A percentile compares a stretch with the other conserved stretches of the same genome.
These are phyloP conservation scores for Cryptotermes secundus DNA, from an alignment of 1,140 invertebrate species.

Conservation along the genomic window DNA sequence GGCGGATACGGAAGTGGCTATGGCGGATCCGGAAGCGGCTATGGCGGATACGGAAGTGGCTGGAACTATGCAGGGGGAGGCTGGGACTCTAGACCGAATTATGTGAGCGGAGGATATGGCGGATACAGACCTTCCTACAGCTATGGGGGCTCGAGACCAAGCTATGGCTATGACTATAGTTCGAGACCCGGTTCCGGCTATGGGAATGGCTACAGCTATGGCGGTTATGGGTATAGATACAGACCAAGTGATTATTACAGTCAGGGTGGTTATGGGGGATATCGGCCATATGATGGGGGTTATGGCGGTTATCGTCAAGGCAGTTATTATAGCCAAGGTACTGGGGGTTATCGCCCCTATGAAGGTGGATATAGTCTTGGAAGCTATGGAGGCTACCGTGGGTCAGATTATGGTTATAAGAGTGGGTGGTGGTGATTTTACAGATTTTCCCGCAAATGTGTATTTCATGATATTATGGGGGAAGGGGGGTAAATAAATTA, in stretches of 20 bases:
- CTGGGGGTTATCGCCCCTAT: too few species aligned
- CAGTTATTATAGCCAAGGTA: too few species aligned
- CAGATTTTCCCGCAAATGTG: not conserved
- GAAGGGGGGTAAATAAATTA: too few species aligned
- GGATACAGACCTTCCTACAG: not conserved
- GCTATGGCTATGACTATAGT: not conserved
- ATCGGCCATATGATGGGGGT: not conserved
- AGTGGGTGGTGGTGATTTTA: not conserved
- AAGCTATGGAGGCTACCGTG: not conserved
- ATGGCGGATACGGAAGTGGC: not conserved
- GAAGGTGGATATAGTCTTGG: not conserved
- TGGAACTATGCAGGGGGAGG: not conserved
- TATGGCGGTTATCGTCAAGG: not conserved
- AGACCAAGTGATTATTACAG: not conserved
- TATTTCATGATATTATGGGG: not conserved
- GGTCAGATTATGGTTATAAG: not conserved
- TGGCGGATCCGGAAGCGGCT: not conserved
- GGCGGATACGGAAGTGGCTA: not conserved
- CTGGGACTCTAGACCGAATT: not conserved
- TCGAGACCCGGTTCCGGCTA: not conserved
- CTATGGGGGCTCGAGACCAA: not conserved
- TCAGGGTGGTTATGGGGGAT: not conserved
- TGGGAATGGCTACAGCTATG: not conserved
- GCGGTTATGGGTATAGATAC: not conserved
- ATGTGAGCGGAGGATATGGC: not conserved